Evolutionary conservation across 2,888 invertebrate genomes (phyloP), one percentile per base, ranked within the genome.

Genomic region (Himalopsyche japonica): DNA sequence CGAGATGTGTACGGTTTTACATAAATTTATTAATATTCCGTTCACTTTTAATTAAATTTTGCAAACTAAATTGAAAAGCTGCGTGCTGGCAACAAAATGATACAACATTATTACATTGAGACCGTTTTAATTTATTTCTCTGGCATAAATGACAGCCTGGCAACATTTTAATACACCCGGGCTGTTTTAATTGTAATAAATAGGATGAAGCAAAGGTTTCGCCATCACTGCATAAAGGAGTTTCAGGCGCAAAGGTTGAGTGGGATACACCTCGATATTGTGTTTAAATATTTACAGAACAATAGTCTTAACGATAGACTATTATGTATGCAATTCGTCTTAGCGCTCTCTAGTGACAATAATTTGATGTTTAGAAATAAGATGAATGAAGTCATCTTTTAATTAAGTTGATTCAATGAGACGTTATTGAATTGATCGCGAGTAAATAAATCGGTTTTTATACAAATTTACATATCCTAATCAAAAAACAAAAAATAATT

Each of bases 61-160:
- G 57, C 7, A 57, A 57, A 57, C 57, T 57, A 57, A 57, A 57
- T 57, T 57, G 57, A 57, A 57, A 57, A 57, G 57, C 57, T 57
- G 57, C 57, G 57, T 57, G 57, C 57, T 57, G 57, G 57, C 57
- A 57, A 57, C 57, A 57, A 57, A 57, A 57, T 57, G 20, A 76
- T 34, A 76, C 81, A 76, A 76, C 81, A 81, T 37, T 81, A 81
- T 81, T 80, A 82, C 82, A 83, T 83, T 83, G 79, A 48, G 76
- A 79, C 80, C 77, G 34, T 79, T 83, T 43, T 83, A 83, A 83
- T 83, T 83, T 83, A 83, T 83, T 83, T 79, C 57, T 57, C 57
- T 57, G 57, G 24, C 3, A 57, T 57, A 24, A 57, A 57, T 57
- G 57, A 57, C 57, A 57, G 57, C 57, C 20, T 57, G 57, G 57